Evolutionary conservation across 2,113 vertebrate species (phyloP), one percentile per base, ranked within the genome.

Genomic region (Hiodon tergisus): DNA sequence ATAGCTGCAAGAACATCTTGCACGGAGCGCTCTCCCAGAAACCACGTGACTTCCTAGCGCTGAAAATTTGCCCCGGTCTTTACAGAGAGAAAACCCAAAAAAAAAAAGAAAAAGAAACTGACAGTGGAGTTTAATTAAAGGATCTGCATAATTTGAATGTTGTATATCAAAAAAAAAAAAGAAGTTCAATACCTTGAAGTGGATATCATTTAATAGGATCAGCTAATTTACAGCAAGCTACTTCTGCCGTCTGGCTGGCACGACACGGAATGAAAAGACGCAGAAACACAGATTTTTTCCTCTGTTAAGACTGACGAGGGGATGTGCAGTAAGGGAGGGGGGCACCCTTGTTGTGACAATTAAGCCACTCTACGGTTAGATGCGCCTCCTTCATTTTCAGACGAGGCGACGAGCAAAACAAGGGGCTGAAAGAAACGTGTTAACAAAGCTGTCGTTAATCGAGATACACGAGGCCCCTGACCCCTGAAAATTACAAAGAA

Each of bases 201-300:
- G 78, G 80, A 82, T 84, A 84, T 84, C 83, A 81, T 84, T 86
- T 86, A 86, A 86, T 82, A 71, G 79, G 80, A 86, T 86, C 84
- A 80, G 80, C 77, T 82, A 78, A 82, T 85, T 82, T 79, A 81
- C 77, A 75, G 74, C 75, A 73, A 69, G 52, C 77, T 76, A 68
- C 76, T 79, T 17, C 60, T 73, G 72, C 67, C 70, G 75, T 59
- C 71, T 63, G 67, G 75, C 77, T 77, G 73, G 76, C 70, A 60
- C 66, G 54, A 77, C 78, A 78, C 72, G 71, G 74, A 69, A 69
- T 67, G 76, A 67, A 31, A 69, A 67, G 31, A 79, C 11, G 76
- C 71, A 80, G 78, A 71, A 82, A 69, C 79, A 72, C 76, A 76
- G 79, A 82, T 85, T 76, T 73, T 14, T 71, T 69, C 71, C 80